Conservation (phyloP, 2,113 vertebrate genomes). For the Crotalus tigris region DNA sequence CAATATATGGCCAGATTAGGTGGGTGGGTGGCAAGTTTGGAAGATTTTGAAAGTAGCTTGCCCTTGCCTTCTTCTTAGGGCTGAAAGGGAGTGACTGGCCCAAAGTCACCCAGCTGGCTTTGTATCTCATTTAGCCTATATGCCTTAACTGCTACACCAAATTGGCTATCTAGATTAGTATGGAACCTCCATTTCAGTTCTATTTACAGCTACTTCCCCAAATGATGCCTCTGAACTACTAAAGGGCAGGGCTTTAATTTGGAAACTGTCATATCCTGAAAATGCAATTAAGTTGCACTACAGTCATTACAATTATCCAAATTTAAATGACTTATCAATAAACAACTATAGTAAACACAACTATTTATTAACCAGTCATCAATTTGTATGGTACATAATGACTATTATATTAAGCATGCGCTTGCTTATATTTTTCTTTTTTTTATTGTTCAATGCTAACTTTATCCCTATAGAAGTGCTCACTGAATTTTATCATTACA, state of each 20-base stretch:
- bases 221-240: neutral
- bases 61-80: neutral
- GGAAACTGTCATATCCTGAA: neutral
- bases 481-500: neutral
- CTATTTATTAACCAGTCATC: neutral
- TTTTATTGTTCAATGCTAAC: neutral
- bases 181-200: neutral
- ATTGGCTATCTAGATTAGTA: neutral
- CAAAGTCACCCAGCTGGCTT: neutral
- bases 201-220: neutral
- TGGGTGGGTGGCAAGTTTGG: neutral
- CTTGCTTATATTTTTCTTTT: neutral
- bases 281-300: neutral
- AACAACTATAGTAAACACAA: neutral
- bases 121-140: neutral
- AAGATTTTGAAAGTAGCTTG: neutral
- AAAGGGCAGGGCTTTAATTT: neutral
- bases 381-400: neutral
- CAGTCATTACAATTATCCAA: neutral
- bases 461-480: neutral
- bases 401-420: neutral
- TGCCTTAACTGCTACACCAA: neutral
- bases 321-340: neutral
- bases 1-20: neutral
- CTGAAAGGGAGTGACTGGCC: neutral